These are phyloP conservation scores for Actinernus sp. DNA, from an alignment of 92 coral and sea anemone genomes.

Conservation along the genomic window DNA sequence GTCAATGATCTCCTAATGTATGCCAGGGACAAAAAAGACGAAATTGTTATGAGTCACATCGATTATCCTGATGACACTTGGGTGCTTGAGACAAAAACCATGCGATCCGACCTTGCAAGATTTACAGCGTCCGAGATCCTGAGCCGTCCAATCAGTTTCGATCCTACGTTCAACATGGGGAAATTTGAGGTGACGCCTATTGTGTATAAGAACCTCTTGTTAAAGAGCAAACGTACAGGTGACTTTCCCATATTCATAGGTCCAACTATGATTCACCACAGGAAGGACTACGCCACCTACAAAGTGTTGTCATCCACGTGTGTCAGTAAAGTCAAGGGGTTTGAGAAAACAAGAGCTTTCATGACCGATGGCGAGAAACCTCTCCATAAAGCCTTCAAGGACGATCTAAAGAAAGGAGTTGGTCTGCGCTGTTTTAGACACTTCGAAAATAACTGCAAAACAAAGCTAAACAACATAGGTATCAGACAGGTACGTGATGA, in stretches of 20 bases:
- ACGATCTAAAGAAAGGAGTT: constrained; percentile 11
- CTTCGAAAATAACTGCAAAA: constrained; percentile 24
- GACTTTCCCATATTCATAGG: constrained; percentile 31
- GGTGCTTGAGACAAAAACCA: constrained; percentile 11
- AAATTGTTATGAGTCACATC: constrained; percentile 4
- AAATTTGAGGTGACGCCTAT: constrained; percentile 22
- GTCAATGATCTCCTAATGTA: constrained; percentile 3
- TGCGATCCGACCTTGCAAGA: constrained; percentile 1
- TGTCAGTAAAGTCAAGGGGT: constrained; percentile 3
- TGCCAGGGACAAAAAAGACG: neutral
- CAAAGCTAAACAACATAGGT: constrained; percentile 35
- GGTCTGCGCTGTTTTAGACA: constrained; percentile 42
- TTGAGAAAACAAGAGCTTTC: constrained; percentile 15
- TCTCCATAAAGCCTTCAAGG: constrained; percentile 22
- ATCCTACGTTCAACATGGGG: constrained; percentile 50
- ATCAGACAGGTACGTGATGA: constrained; percentile 16
- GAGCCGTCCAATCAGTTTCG: constrained; percentile 33
- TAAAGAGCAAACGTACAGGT: constrained; percentile 30
- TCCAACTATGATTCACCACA: constrained; percentile 43
- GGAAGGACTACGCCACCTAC: constrained; percentile 26
- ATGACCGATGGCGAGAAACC: constrained; percentile 43
- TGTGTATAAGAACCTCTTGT: constrained; percentile 23
- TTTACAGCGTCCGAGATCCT: constrained; percentile 7
- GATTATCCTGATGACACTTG: constrained; percentile 9
- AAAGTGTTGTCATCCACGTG: constrained; percentile 26